Conservation (phyloP, 1,140 invertebrate genomes). For the Pogonognathellus flavescens region DNA sequence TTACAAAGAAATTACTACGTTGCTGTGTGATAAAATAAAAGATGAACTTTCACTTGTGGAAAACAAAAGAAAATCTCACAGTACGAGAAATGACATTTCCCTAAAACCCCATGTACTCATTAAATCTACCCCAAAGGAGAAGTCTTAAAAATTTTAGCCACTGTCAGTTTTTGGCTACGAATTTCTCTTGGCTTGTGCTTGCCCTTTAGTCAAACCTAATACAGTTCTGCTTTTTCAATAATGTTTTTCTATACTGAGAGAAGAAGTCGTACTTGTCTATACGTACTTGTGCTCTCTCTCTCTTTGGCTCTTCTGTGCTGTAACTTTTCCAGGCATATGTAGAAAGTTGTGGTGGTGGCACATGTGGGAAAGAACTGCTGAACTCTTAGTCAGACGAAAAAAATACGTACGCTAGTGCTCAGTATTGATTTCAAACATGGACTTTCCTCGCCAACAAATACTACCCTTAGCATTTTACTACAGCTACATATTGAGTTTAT, state of each 20-base stretch:
- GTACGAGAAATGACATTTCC: background rate
- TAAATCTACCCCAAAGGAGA: constrained; percentile 44
- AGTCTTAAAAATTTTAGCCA: constrained; percentile 35
- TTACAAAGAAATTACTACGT: background rate
- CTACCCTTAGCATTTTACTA: constrained; percentile 45
- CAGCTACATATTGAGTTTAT: constrained; percentile 50
- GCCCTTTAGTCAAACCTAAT: constrained; percentile 39
- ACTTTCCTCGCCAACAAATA: constrained; percentile 49
- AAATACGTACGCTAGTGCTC: constrained; percentile 43
- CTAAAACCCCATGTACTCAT: constrained; percentile 15
- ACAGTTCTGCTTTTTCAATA: constrained; percentile 30
- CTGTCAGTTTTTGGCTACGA: constrained; percentile 38
- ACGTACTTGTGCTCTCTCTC: constrained; percentile 2
- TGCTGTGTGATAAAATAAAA: background rate
- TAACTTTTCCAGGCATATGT: constrained; percentile 46
- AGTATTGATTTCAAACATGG: constrained; percentile 48
- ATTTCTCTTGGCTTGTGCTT: constrained; percentile 19
- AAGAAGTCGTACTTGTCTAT: background rate
- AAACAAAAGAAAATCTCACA: background rate
- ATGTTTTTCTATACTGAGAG: constrained; percentile 17
- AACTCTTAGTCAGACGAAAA: constrained; percentile 48
- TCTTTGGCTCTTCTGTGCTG: background rate
- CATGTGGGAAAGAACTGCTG: constrained; percentile 47
- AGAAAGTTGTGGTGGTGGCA: constrained; percentile 47
- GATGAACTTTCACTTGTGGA: constrained; percentile 24